Evolutionary conservation across 2,797 vertebrate genomes (phyloP).

Genomic region (Etheostoma nigrum): DNA sequence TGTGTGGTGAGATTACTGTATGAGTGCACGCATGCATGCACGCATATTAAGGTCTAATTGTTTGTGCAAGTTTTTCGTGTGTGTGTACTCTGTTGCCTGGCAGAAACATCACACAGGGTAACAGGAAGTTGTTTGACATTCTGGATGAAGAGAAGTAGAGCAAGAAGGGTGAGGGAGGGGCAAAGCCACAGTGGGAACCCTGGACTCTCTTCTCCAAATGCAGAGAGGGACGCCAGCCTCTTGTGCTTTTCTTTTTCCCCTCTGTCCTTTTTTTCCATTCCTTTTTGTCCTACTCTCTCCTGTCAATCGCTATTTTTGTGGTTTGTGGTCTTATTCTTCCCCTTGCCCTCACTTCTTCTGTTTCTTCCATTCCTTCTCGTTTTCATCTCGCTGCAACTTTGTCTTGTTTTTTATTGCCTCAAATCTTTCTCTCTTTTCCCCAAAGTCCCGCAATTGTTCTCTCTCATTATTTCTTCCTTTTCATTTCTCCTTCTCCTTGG

Average conservation of each 20-base stretch:
- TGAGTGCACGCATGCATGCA: conserved; percentile 12
- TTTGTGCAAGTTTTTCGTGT: conserved; percentile 29
- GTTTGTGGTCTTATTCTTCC: conserved; percentile 25
- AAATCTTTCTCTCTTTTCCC: conserved; percentile 36
- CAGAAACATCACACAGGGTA: conserved; percentile 65
- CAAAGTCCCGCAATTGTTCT: conserved; percentile 40
- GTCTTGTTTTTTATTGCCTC: conserved; percentile 18
- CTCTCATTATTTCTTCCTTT: conserved; percentile 56
- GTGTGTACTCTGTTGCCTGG: conserved; percentile 51
- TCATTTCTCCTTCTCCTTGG: conserved; percentile 38
- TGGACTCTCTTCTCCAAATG: conserved; percentile 61
- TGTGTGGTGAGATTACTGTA: conserved; percentile 37
- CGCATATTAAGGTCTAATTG: conserved; percentile 46
- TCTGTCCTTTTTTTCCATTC: conserved; percentile 21
- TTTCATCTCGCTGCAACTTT: conserved; percentile 13
- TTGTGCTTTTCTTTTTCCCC: conserved; percentile 37
- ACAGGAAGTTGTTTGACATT: conserved; percentile 75
- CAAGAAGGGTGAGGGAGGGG: conserved; percentile 49
- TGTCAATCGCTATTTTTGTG: conserved; percentile 44
- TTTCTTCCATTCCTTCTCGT: conserved; percentile 2
- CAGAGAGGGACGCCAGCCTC: conserved; percentile 64
- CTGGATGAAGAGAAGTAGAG: conserved; percentile 56
- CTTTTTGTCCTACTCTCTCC: conserved; percentile 24
- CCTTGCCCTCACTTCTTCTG: conserved; percentile 9
- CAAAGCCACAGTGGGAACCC: conserved; percentile 64